Evolutionary conservation across 2,797 vertebrate species (phyloP).

Genomic region (Limnodromus scolopaceus): DNA sequence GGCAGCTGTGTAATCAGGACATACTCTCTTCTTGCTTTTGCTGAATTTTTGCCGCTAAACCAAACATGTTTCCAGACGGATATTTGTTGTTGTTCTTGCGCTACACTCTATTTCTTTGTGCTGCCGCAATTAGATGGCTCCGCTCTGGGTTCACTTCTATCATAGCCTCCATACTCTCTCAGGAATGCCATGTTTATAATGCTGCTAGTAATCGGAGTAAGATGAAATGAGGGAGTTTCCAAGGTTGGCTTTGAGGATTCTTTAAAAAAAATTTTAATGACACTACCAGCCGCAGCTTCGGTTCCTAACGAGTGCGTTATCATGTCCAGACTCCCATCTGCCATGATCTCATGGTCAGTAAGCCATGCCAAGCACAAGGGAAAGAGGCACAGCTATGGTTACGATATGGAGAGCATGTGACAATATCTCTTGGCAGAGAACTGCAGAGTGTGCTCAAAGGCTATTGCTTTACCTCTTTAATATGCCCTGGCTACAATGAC

Average conservation of each 20-base stretch:
- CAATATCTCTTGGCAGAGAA: constrained; percentile 40
- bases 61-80: background rate
- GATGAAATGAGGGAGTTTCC: constrained; percentile 35
- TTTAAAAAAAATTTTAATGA: background rate
- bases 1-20: rapidly evolving
- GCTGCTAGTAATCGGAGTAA: background rate
- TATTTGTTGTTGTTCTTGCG: background rate
- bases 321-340: constrained; percentile 64
- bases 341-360: constrained; percentile 56
- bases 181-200: constrained; percentile 5
- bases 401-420: background rate
- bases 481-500: background rate
- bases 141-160: background rate
- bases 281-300: constrained; percentile 19
- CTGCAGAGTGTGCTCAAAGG: background rate
- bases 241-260: constrained; percentile 24
- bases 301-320: background rate
- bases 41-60: background rate
- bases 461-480: constrained; percentile 39
- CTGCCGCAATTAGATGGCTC: background rate
- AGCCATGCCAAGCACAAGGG: constrained; percentile 17
- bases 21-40: background rate
- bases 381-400: constrained; percentile 24
- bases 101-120: background rate
- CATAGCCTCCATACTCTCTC: background rate